Evolutionary conservation across 2,113 vertebrate species (phyloP), one percentile per base, ranked within the genome.

Genomic region (Elgaria multicarinata): DNA sequence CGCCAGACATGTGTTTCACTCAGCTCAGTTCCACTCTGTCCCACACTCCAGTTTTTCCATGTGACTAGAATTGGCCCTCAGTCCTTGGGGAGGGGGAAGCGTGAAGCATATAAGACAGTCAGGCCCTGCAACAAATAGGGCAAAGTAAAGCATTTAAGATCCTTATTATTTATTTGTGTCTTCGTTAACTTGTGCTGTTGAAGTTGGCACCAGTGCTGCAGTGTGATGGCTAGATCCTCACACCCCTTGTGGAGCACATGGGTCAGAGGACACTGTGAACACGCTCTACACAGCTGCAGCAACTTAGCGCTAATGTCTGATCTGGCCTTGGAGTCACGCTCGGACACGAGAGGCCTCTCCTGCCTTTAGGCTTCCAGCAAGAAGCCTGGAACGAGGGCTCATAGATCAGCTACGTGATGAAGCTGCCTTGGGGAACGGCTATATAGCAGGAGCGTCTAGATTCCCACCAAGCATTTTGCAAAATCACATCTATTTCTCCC

Each of bases 281-380:
- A 76, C 3, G 8, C 44, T 66, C 42, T 13, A 14, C n/a, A 66
- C 77, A 82, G 84, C 69, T 83, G 78, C 79, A 55, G 58, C 64
- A 67, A 42, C 72, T 76, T 42, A 76, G 72, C 36, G 26, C 18
- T 87, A 83, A 87, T 87, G 44, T 69, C 78, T 87, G 58, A 53
- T 83, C 71, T 50, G 26, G 85, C 85, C 46, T 58, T 58, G 67
- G 46, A 87, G 71, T 87, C 89, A 90, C 53, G 78, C 42, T 46
- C 13, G 4, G 85, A 76, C 46, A 67, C n/a, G 26, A 76, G 62
- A 46, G 71, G 62, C 72, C 71, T 83, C 78, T 90, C 55, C 44
- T 87, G 71, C 79, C 13, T 44, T 83, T 75, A 26, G n/a, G 53
- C 69, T 87, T 83, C 58, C 69, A 58, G 2, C 53, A 53, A 64